Evolutionary conservation across 2,113 vertebrate species (phyloP), one percentile per base, ranked within the genome.

Genomic region (Hylia prasina): DNA sequence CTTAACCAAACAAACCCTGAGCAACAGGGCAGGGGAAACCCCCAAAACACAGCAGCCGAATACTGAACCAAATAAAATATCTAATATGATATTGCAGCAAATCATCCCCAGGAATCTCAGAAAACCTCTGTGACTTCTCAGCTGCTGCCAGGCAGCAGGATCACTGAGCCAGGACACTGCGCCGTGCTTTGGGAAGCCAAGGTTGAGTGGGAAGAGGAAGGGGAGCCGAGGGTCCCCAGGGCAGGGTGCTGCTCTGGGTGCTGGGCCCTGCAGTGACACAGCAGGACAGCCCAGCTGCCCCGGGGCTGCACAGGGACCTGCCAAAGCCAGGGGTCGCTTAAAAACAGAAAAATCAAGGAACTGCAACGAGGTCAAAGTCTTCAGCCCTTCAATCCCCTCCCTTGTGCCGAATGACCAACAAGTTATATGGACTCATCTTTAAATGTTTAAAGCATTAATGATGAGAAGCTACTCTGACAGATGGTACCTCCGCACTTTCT

Each of bases 91-190:
- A 9, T 4, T 16, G 15, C 2, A 40, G 57, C 15, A 8, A 4
- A 25, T 14, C n/a, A n/a, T 5, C 20, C 50, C 5, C 23, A 50
- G 64, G 28, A 54, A 42, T 13, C 10, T 61, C 75, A 40, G 45
- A 2, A 23, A 7, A n/a, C 4, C 35, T 16, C 3, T 7, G 30
- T 12, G 57, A 3, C 15, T 9, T 10, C 23, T 25, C n/a, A 13
- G 72, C 6, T 2, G 0, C 37, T 37, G 77, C 15, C 47, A 28
- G 68, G 28, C 53, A 33, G 30, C 17, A 30, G 72, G 22, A 40
- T 1, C 3, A 0, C 1, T 6, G 20, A 16, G 50, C 5, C 76
- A 44, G 69, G 35, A 47, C 45, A 7, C 8, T 0, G 9, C 0
- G 0, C 1, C 1, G 2, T 1, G 35, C 25, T 7, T 3, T 2